A percentile compares a stretch with the other conserved stretches of the same genome.
Conservation (phyloP, 30 jellyfish, hydroid and myxozoan species). For the Rhopilema esculentum region DNA sequence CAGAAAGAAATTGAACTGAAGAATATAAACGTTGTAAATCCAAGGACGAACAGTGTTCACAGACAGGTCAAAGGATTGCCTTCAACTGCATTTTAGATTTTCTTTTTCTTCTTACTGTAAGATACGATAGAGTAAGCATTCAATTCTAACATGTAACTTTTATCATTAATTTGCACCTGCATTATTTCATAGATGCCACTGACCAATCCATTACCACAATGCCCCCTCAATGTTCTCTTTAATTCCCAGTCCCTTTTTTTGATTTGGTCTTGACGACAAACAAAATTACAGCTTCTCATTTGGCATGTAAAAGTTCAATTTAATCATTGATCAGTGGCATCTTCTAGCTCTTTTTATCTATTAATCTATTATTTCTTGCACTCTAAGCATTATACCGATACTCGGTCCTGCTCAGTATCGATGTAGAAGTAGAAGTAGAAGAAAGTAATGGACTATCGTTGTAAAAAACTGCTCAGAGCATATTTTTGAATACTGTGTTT, state of each 20-base stretch:
- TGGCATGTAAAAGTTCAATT: slow-evolving; percentile 14
- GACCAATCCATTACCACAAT: slow-evolving; percentile 31
- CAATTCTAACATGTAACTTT: slow-evolving; percentile 12
- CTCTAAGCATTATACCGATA: slow-evolving; percentile 9
- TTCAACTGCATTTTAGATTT: slow-evolving; percentile 12
- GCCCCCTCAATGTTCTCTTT: slow-evolving; percentile 14
- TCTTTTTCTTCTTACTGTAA: background rate
- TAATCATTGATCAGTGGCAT: slow-evolving; percentile 26
- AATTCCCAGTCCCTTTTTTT: slow-evolving; percentile 32
- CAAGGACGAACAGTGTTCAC: slow-evolving; percentile 7
- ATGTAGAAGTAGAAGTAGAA: background rate
- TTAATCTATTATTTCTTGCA: background rate
- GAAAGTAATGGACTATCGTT: too few relatives aligned
- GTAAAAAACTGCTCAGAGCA: too few relatives aligned
- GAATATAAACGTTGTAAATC: background rate
- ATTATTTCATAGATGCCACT: slow-evolving; percentile 33
- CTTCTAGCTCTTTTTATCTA: background rate
- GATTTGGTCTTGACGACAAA: slow-evolving; percentile 8
- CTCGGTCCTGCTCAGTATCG: slow-evolving; percentile 20
- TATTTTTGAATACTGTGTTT: too few relatives aligned
- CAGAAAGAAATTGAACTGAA: slow-evolving; percentile 11
- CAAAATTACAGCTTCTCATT: slow-evolving; percentile 18
- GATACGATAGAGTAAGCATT: too few relatives aligned
- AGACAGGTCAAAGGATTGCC: slow-evolving; percentile 37
- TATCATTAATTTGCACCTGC: slow-evolving; percentile 33